Percentiles rank a stretch among this genome's conserved stretches.
These are phyloP conservation scores for Myotis findleyi DNA, from an alignment of 2,797 vertebrate genomes.

Conservation along the genomic window DNA sequence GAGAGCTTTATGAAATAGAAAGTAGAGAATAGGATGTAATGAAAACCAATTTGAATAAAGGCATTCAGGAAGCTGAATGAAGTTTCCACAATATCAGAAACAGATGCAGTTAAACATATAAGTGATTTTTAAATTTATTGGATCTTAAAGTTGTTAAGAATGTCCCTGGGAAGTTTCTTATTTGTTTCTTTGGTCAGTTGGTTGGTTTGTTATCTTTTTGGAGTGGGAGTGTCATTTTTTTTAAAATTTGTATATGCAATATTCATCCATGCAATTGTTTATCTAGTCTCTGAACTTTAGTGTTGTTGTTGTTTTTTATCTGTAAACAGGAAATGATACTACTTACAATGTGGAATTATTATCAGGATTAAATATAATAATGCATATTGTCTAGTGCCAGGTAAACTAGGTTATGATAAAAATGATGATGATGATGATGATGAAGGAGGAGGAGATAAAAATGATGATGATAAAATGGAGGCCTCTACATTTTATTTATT, in stretches of 20 bases:
- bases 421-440: background rate
- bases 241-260: background rate
- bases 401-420: background rate
- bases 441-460: background rate
- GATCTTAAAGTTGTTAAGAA: background rate
- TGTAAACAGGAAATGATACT: background rate
- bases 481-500: background rate
- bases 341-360: background rate
- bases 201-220: background rate
- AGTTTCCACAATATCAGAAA: conserved; percentile 11
- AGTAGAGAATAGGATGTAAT: background rate
- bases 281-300: background rate
- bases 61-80: conserved; percentile 32
- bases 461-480: background rate
- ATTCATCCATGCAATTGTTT: background rate
- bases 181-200: background rate
- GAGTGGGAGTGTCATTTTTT: background rate
- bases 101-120: conserved; percentile 18
- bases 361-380: background rate
- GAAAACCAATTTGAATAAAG: conserved; percentile 17
- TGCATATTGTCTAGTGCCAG: background rate
- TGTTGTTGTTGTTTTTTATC: background rate
- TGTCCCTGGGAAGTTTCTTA: background rate
- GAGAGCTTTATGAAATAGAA: background rate
- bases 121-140: conserved; percentile 10